Evolutionary conservation across 2,888 invertebrate genomes (phyloP).

Genomic region (Iselma pallidipennis): DNA sequence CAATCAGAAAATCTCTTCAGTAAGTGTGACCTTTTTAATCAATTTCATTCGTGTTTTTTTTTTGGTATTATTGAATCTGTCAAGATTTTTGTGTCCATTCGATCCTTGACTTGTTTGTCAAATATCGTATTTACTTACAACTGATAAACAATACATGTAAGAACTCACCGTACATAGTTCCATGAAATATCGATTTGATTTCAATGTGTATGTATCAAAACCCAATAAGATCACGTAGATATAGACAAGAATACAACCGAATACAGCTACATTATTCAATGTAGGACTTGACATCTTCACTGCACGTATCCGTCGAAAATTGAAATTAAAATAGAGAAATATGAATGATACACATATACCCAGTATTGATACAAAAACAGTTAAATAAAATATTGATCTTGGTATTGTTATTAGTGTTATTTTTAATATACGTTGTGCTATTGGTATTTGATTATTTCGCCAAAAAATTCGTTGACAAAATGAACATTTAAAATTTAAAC

Average conservation of each 20-base stretch:
- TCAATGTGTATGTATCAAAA: conserved; percentile 78
- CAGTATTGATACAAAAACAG: conserved; percentile 71
- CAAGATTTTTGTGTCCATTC: too few relatives aligned
- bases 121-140: too few relatives aligned
- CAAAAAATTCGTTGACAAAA: conserved; percentile 71
- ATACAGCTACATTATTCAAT: conserved; percentile 88
- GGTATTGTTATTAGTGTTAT: conserved; percentile 77
- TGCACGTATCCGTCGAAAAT: conserved; percentile 80
- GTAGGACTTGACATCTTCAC: conserved; percentile 92
- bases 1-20: too few relatives aligned
- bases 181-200: conserved; percentile 70
- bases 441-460: conserved; percentile 79
- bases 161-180: conserved; percentile 83
- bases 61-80: too few relatives aligned
- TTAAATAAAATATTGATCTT: conserved; percentile 73
- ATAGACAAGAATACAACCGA: conserved; percentile 91
- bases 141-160: conserved; percentile 1
- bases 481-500: conserved; percentile 70
- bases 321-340: conserved; percentile 81
- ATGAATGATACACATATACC: conserved; percentile 76
- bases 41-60: too few relatives aligned
- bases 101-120: too few relatives aligned
- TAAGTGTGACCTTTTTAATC: too few relatives aligned
- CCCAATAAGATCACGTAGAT: conserved; percentile 84
- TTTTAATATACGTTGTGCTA: conserved; percentile 76